phyloP scores from a whole-genome alignment of 2,113 vertebrate species.

The Alethe castanea region DNA sequence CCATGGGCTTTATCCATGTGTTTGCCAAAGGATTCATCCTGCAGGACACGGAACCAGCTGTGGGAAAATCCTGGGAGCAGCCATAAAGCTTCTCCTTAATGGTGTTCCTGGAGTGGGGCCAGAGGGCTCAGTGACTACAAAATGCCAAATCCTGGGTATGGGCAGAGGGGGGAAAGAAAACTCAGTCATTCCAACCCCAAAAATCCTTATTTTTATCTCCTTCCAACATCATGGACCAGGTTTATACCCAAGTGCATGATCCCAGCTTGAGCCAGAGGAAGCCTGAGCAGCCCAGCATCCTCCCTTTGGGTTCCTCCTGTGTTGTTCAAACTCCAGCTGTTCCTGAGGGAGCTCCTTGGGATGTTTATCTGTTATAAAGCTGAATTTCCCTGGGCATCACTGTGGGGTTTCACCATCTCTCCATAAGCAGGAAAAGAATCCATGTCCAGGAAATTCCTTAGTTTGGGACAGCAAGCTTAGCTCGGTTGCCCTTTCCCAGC shows the following conservation, averaged over 20 bases:
- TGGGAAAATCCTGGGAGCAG: not conserved
- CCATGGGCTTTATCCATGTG: fast-evolving
- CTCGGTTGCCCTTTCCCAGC: not conserved
- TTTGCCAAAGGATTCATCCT: not conserved
- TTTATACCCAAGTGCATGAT: not conserved
- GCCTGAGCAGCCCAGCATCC: not conserved
- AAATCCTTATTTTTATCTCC: not conserved
- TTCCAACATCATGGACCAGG: fast-evolving
- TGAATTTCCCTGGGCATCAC: fast-evolving
- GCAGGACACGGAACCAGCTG: fast-evolving
- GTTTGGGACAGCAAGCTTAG: not conserved
- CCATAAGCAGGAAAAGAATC: not conserved
- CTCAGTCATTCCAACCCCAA: fast-evolving
- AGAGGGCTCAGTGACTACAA: not conserved
- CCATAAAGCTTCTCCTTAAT: not conserved
- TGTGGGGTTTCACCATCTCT: not conserved
- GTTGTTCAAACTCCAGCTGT: fast-evolving
- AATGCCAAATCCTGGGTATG: not conserved
- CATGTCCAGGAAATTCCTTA: not conserved
- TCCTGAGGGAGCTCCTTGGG: not conserved
- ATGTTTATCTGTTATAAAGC: not conserved
- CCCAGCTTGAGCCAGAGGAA: not conserved
- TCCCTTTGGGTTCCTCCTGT: not conserved
- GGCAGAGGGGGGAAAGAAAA: not conserved
- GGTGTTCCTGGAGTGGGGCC: conserved; percentile 16